Evolutionary conservation across 2,797 vertebrate species (phyloP).

Genomic region (Spheniscus humboldti): DNA sequence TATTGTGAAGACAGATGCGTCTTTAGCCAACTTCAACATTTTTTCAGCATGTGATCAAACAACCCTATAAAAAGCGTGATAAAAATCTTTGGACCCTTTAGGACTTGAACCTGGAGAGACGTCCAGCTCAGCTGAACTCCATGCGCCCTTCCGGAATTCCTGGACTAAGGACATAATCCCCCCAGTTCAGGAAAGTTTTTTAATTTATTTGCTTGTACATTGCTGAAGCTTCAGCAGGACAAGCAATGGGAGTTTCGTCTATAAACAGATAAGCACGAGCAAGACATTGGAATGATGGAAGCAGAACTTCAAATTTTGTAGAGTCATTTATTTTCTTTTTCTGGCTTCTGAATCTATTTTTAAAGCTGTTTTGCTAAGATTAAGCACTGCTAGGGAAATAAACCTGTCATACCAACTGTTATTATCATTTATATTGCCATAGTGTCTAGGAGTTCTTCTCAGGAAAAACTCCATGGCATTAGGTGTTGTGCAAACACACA

Average conservation of each 20-base stretch:
- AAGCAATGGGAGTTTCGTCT: neutral
- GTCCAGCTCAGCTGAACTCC: conserved; percentile 6
- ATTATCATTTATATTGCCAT: neutral
- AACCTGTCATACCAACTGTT: conserved; percentile 8
- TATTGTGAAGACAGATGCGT: neutral
- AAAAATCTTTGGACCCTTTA: conserved; percentile 21
- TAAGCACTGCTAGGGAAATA: conserved; percentile 8
- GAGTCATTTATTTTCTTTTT: neutral
- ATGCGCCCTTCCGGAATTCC: neutral
- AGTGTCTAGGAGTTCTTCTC: neutral
- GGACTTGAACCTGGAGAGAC: neutral
- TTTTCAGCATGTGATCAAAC: conserved; percentile 35
- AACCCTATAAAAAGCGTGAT: neutral
- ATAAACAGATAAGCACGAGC: neutral
- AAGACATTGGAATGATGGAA: neutral
- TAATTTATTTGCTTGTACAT: conserved; percentile 2
- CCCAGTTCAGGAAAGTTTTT: neutral
- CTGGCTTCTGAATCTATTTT: neutral
- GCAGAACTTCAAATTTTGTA: neutral
- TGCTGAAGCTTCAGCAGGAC: neutral
- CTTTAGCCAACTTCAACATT: conserved; percentile 15
- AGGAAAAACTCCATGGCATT: neutral
- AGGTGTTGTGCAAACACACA: neutral
- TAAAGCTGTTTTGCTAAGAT: conserved; percentile 30
- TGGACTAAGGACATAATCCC: conserved; percentile 22